These are phyloP conservation scores for Mallotus villosus DNA, from an alignment of 2,797 vertebrate genomes.

Conservation along the genomic window DNA sequence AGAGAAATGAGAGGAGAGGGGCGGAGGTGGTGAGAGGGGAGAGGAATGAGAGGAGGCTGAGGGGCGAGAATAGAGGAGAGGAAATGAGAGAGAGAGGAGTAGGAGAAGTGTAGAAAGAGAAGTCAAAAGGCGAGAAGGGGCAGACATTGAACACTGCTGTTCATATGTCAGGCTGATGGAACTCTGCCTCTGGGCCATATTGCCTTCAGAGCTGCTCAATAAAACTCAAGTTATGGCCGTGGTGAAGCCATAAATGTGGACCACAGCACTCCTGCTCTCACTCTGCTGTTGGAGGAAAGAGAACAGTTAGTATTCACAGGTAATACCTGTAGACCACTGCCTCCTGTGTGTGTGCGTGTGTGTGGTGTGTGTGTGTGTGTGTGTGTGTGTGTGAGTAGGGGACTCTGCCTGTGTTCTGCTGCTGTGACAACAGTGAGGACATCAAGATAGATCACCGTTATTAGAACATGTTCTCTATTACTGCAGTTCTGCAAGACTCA, in stretches of 20 bases:
- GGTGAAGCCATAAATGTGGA: too few species aligned
- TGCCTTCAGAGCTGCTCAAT: background rate
- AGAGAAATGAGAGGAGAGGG: constrained; percentile 22
- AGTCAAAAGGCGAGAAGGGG: background rate
- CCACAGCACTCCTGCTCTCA: background rate
- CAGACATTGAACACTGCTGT: background rate
- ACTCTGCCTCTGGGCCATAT: background rate
- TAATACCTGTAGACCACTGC: constrained; percentile 37
- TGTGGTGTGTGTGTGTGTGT: too few species aligned
- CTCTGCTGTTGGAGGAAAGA: background rate
- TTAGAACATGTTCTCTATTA: constrained; percentile 68
- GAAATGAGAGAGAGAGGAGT: background rate
- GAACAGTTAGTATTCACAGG: constrained; percentile 17
- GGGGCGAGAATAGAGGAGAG: constrained; percentile 12
- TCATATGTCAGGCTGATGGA: background rate
- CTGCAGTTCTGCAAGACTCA: constrained; percentile 41
- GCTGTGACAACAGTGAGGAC: too few species aligned
- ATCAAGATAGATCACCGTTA: constrained; percentile 61
- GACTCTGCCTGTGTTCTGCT: too few species aligned
- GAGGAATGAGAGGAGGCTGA: constrained; percentile 13
- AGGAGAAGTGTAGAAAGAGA: too few species aligned
- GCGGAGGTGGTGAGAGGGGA: background rate
- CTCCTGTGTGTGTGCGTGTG: too few species aligned
- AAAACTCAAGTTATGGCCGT: too few species aligned
- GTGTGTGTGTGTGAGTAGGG: too few species aligned